Evolutionary conservation across 2,113 vertebrate genomes (phyloP), one percentile per base, ranked within the genome.

Genomic region (Hippocampus mohnikei): DNA sequence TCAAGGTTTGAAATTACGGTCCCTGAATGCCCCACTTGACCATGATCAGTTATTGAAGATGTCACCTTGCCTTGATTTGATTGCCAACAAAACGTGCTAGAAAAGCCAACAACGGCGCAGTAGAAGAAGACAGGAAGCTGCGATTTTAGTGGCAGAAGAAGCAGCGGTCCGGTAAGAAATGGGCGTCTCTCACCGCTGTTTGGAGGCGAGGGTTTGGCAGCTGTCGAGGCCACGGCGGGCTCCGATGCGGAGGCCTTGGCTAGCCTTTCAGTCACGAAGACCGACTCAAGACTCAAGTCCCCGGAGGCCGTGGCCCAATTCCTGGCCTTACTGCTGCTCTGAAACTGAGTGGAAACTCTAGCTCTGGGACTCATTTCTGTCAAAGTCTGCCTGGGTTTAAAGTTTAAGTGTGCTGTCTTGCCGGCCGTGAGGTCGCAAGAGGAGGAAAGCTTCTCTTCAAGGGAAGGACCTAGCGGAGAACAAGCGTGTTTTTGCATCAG

Each of bases 391-490:
- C 87, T 89, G 53, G 91, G 65, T 81, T 88, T 95, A 94, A 94
- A 91, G 89, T 90, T 94, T 93, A 89, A 84, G 75, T 93, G 93
- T 74, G 94, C 91, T 69, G 81, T 93, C 90, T 91, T 94, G 87
- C 91, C 88, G 77, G 93, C 90, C 78, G 88, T 93, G 87, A 95
- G 84, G 89, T 94, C 94, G 75, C 93, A 93, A 74, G 94, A 94
- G 70, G 94, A 92, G 88, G 95, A 94, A 69, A 94, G 90, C 89
- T 95, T 97, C 90, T 96, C 93, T 89, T 98, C 95, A 94, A 96
- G 89, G 84, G 94, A 94, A 46, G 90, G 92, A 92, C 96, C 96
- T 98, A 92, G 91, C 77, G 2, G 50, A 91, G 93, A 68, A 67
- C 27, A 46, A 60, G 65, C 23, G 10, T 50, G 7, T 65, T 65